These are phyloP conservation scores for Procambarus clarkii DNA, from an alignment of 1,140 invertebrate species.

Conservation along the genomic window DNA sequence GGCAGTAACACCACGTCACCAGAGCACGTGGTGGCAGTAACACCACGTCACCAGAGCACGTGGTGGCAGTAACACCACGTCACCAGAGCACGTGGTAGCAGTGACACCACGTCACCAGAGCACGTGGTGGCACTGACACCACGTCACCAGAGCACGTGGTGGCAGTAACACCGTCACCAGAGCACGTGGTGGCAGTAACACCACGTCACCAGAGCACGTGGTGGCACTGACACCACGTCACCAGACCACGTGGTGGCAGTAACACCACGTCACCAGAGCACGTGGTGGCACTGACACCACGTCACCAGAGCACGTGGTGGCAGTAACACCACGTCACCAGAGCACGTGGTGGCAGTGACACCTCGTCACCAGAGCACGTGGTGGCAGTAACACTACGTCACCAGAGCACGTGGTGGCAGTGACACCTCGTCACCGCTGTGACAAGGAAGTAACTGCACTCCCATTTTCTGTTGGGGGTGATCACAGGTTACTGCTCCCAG, in stretches of 20 bases:
- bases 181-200: not conserved
- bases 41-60: too few relatives aligned
- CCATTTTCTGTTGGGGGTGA: too few relatives aligned
- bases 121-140: not conserved
- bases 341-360: too few relatives aligned
- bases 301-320: too few relatives aligned
- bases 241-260: not conserved
- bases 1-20: not conserved
- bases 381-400: too few relatives aligned
- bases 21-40: not conserved
- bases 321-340: too few relatives aligned
- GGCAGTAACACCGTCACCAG: not conserved
- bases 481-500: too few relatives aligned
- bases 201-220: too few relatives aligned
- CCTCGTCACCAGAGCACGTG: not conserved
- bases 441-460: not conserved
- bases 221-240: too few relatives aligned
- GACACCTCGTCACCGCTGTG: not conserved
- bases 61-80: too few relatives aligned
- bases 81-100: too few relatives aligned
- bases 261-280: not conserved
- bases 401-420: not conserved
- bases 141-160: not conserved
- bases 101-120: too few relatives aligned
- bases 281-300: not conserved